Percentiles rank a stretch among this genome's conserved stretches.
Conservation (phyloP, 1,140 invertebrate species). For the Dendroctonus valens region DNA sequence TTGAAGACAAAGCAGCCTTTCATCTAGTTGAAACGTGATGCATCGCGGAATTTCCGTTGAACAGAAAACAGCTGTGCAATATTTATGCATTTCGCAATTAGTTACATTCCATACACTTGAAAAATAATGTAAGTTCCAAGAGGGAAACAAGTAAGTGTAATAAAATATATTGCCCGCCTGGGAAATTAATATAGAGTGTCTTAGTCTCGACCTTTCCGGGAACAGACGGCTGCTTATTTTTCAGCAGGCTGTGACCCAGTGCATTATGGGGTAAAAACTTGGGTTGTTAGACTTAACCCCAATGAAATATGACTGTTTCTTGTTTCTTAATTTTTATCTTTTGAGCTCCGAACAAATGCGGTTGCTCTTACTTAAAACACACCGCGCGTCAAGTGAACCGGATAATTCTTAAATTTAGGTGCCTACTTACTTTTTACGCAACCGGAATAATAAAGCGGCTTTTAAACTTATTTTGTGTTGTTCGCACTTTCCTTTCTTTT, state of each 20-base stretch:
- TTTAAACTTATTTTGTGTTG: conserved; percentile 12
- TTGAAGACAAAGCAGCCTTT: too few relatives aligned
- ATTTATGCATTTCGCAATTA: conserved; percentile 34
- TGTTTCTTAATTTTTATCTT: conserved; percentile 36
- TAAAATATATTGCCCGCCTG: conserved; percentile 35
- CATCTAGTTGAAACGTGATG: too few relatives aligned
- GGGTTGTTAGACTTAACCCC: conserved; percentile 31
- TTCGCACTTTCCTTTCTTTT: conserved; percentile 1
- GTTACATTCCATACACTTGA: conserved; percentile 33
- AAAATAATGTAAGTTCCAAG: conserved; percentile 33
- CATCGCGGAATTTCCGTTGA: conserved; percentile 1
- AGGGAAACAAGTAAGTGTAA: conserved; percentile 36
- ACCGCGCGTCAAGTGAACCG: conserved; percentile 27
- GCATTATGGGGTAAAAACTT: conserved; percentile 36
- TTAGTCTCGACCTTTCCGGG: conserved; percentile 35
- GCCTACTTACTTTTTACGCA: conserved; percentile 20
- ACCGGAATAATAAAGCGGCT: conserved; percentile 17
- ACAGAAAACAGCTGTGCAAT: conserved; percentile 22
- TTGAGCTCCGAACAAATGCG: conserved; percentile 31
- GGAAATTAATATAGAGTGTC: conserved; percentile 37
- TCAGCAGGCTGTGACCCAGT: conserved; percentile 34
- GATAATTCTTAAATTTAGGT: conserved; percentile 27
- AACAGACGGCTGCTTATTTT: conserved; percentile 36
- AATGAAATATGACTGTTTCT: conserved; percentile 34
- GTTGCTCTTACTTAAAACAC: conserved; percentile 32